phyloP scores from a whole-genome alignment of 1,140 invertebrate genomes.

The Zaprionus ghesquierei region DNA sequence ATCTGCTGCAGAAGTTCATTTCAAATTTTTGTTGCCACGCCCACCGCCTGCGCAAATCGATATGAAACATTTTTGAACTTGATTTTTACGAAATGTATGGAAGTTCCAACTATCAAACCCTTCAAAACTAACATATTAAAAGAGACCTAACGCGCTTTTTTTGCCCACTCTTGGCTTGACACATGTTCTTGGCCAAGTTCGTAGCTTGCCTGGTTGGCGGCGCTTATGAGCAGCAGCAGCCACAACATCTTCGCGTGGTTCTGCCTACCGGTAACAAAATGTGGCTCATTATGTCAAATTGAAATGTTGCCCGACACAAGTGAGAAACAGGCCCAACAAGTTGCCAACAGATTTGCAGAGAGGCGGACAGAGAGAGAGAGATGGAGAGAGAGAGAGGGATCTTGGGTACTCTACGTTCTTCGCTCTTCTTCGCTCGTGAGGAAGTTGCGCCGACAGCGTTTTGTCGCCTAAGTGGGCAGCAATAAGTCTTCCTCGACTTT shows the following conservation, averaged over 20 bases:
- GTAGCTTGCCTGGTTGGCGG: not conserved
- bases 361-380: not conserved
- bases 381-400: not conserved
- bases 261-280: conserved; percentile 62
- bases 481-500: conserved; percentile 61
- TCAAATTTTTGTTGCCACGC: too few relatives aligned
- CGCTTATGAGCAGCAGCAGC: conserved; percentile 9
- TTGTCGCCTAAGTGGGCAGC: conserved; percentile 76
- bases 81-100: too few relatives aligned
- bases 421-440: conserved; percentile 36
- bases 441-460: conserved; percentile 65
- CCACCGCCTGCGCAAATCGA: too few relatives aligned
- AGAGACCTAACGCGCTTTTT: too few relatives aligned
- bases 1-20: too few relatives aligned
- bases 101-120: too few relatives aligned
- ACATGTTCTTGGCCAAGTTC: not conserved
- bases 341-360: conserved; percentile 42
- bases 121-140: not conserved
- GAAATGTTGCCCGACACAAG: conserved; percentile 61
- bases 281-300: conserved; percentile 82
- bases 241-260: conserved; percentile 19
- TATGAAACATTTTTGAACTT: too few relatives aligned
- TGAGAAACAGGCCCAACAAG: conserved; percentile 48
- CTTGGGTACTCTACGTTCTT: not conserved
- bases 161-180: not conserved